Conservation (phyloP, 2,888 invertebrate species). For the Nemotelus nigrinus region DNA sequence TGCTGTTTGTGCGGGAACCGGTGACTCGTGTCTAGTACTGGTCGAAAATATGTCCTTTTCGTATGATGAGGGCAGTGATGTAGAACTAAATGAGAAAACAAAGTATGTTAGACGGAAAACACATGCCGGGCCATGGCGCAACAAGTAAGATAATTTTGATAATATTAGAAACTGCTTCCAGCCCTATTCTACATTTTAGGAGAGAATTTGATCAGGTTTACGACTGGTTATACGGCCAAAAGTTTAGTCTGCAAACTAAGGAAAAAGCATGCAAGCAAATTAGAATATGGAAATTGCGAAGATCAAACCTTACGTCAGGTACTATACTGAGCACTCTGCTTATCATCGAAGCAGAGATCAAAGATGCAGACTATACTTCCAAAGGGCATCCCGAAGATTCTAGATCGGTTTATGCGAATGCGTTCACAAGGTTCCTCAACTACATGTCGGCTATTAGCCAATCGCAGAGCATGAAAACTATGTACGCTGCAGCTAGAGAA, state of each 20-base stretch:
- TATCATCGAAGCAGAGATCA: slow-evolving; percentile 59
- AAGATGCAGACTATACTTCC: slow-evolving; percentile 53
- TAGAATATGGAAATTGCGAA: slow-evolving; percentile 61
- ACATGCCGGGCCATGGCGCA: slow-evolving; percentile 48
- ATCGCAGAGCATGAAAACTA: slow-evolving; percentile 57
- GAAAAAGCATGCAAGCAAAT: slow-evolving; percentile 57
- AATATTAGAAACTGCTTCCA: no score
- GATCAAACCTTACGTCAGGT: slow-evolving; percentile 60
- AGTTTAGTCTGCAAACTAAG: slow-evolving; percentile 49
- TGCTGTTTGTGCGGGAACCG: no score
- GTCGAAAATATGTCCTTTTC: neutral
- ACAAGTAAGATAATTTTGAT: slow-evolving; percentile 43
- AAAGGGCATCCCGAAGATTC: slow-evolving; percentile 52
- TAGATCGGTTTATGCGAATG: slow-evolving; percentile 59
- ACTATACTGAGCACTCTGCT: slow-evolving; percentile 60
- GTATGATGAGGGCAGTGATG: neutral
- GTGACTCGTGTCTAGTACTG: no score
- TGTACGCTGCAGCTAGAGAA: slow-evolving; percentile 62
- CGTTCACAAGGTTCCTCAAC: slow-evolving; percentile 63
- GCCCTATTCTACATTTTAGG: slow-evolving; percentile 52
- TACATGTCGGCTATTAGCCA: slow-evolving; percentile 64
- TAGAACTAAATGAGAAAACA: neutral
- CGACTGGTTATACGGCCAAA: slow-evolving; percentile 57
- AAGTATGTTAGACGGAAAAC: slow-evolving; percentile 25
- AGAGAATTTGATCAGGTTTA: slow-evolving; percentile 60